Evolutionary conservation across 2,797 vertebrate species (phyloP), one percentile per base, ranked within the genome.

Genomic region (Pteropus rufus): DNA sequence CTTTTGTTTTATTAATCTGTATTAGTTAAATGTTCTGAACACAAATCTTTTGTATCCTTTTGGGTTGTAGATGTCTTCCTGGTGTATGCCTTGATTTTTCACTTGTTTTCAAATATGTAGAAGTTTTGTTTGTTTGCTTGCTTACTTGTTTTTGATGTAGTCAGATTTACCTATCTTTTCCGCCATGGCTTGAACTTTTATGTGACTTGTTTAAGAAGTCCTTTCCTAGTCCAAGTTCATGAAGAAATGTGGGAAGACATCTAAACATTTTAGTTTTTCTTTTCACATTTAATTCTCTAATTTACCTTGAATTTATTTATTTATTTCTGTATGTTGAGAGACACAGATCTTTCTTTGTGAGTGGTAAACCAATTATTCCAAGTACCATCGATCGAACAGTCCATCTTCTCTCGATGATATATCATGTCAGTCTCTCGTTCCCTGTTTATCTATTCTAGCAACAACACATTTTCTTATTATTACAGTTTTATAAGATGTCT

Each of bases 251-350:
- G 84, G 39, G 16, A 93, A 44, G 72, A 87, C 24, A 54, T 26
- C 21, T 95, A 86, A 73, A 87, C 54, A 39, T 87, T 92, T 94
- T 14, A 39, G 60, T 67, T 95, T 90, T 95, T 23, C 10, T 83
- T 95, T 76, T 86, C 23, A 89, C 31, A 65, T 86, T 86, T 81
- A 84, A 52, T 34, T 79, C 18, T 86, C 26, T 75, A 89, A 82
- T 49, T 94, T 46, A 94, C 69, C 44, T 67, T 49, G 14, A 75
- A 80, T 62, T 67, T 72, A 70, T 72, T 77, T 80, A 54, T 44
- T 77, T 93, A 5, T 60, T 87, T 73, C 65, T 54, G 46, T 65
- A 73, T 31, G 39, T 58, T 85, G 49, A 73, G 89, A 84, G 65
- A 64, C 16, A 72, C n/a, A 36, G 39, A 10, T 64, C 9, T 69